Conservation (phyloP, 2,113 vertebrate genomes). For the Pelobates fuscus region DNA sequence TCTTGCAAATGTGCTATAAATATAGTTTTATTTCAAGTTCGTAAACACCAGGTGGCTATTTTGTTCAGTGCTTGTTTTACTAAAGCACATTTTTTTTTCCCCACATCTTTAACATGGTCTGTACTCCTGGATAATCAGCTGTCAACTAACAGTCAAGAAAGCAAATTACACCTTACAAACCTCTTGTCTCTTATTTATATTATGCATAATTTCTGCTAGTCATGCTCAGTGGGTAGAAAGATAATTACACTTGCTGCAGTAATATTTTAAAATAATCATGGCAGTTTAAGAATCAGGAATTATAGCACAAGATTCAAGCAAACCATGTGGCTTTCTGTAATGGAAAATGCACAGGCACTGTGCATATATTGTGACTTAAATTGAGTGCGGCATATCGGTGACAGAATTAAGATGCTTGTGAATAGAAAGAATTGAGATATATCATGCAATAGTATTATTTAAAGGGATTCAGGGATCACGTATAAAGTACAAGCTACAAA, state of each 20-base stretch:
- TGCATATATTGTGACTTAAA: no score
- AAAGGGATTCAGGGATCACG: no score
- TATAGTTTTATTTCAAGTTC: conserved; percentile 11
- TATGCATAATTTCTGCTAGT: conserved; percentile 33
- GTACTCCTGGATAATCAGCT: conserved; percentile 40
- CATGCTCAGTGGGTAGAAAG: conserved; percentile 30
- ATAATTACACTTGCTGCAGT: conserved; percentile 29
- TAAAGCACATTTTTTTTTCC: conserved; percentile 4
- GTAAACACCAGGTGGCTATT: conserved; percentile 5
- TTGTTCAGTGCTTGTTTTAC: conserved; percentile 23
- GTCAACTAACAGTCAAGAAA: conserved; percentile 32
- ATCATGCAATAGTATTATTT: no score
- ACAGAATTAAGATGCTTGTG: no score
- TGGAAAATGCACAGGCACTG: no score
- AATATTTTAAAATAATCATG: conserved; percentile 21
- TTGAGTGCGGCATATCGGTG: no score
- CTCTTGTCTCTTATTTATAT: conserved; percentile 38
- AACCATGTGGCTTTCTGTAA: no score
- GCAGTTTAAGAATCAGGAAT: background rate
- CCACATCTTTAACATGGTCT: conserved; percentile 1
- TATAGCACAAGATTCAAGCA: no score
- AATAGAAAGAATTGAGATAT: no score
- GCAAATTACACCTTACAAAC: conserved; percentile 36
- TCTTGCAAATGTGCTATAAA: conserved; percentile 21
- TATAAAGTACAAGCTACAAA: no score